Evolutionary conservation across 1,140 invertebrate genomes (phyloP).

Genomic region (Maniola jurtina): DNA sequence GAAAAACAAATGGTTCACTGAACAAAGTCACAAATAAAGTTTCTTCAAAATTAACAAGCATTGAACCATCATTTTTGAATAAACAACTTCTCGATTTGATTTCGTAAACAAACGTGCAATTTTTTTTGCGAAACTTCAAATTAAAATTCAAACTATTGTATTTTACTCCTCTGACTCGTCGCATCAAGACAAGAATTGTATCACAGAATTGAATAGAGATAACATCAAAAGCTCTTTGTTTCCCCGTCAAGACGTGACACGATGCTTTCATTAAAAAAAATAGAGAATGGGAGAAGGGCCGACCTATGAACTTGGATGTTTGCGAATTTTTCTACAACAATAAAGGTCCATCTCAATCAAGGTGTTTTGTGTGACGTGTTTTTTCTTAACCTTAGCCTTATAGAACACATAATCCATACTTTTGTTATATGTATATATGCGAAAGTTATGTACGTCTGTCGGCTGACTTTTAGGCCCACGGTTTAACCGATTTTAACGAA

Average conservation of each 20-base stretch:
- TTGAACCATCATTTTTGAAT: background rate
- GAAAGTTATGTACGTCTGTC: too few species aligned
- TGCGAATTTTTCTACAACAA: constrained; percentile 30
- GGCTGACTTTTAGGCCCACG: too few species aligned
- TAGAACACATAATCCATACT: too few species aligned
- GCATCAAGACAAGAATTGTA: constrained; percentile 26
- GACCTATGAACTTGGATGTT: constrained; percentile 42
- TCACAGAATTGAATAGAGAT: constrained; percentile 30
- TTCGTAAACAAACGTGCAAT: background rate
- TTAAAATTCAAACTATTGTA: constrained; percentile 33
- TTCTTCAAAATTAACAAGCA: background rate
- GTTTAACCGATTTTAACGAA: too few species aligned
- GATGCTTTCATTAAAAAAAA: constrained; percentile 26
- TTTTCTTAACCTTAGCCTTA: constrained; percentile 15
- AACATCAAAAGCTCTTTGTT: constrained; percentile 36
- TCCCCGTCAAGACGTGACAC: constrained; percentile 38
- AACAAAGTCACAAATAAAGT: too few species aligned
- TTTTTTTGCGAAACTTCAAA: constrained; percentile 32
- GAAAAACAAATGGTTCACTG: too few species aligned
- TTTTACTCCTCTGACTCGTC: constrained; percentile 26
- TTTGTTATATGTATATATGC: too few species aligned
- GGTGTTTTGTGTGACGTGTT: constrained; percentile 29
- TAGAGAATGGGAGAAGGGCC: constrained; percentile 32
- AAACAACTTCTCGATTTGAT: background rate
- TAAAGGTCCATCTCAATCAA: constrained; percentile 36